Evolutionary conservation across 1,140 invertebrate genomes (phyloP), one percentile per base, ranked within the genome.

Genomic region (Camponotus vicinus): DNA sequence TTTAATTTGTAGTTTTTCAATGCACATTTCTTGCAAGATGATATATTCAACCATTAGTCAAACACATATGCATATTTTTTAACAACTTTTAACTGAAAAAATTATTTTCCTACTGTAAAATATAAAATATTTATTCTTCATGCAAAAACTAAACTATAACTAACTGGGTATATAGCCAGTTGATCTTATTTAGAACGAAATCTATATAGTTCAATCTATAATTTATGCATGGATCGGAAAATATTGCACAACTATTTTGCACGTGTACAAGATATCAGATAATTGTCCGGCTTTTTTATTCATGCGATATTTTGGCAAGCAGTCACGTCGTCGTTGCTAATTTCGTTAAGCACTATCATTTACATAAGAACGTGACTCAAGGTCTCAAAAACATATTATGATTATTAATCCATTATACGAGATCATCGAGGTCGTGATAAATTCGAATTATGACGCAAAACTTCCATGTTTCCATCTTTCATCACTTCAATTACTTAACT

Each of bases 271-370:
- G 9, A 45, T 45, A 11, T 45, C 52, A 8, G 34, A 73, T 69
- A 45, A 11, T 15, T 40, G 27, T 52, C 63, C 9, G 73, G 61
- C 63, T 82, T 11, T 73, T 82, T 45, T 18, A 77, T 57, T 15
- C 32, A 61, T 15, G 21, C 18, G 13, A 64, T 86, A 37, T 63
- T 75, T 42, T 64, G 61, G 75, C 84, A 86, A 69, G 55, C 73
- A n/a, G 37, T n/a, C 49, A 49, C 40, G 21, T 70, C 52, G 18
- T 52, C 55, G 52, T 59, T 52, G 15, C 11, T 66, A 21, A 55
- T 2, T 15, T 34, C 67, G 63, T 82, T 88, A 86, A 79, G 63
- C 21, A 32, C 18, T 88, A 59, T 89, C 76, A 55, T 85, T 82
- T 88, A 61, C 63, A 66, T 9, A n/a, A 2, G 4, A 49, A 86